Percentiles rank a stretch among this genome's conserved stretches.
Evolutionary conservation across 2,797 vertebrate species (phyloP).

Genomic region (Galago senegalensis): DNA sequence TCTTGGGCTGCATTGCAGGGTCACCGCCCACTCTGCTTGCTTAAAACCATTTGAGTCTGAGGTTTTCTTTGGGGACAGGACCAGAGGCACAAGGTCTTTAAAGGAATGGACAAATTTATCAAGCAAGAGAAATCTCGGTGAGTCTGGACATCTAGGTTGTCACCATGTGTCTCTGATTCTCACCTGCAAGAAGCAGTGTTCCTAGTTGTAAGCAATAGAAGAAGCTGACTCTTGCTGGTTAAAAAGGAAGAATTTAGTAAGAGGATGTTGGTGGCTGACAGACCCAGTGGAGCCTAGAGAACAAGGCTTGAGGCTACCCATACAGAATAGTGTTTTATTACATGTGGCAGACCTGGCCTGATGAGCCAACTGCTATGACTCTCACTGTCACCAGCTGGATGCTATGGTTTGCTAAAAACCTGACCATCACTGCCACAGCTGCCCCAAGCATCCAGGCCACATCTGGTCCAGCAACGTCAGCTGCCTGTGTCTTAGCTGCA

Average conservation of each 20-base stretch:
- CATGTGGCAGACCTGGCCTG: not conserved
- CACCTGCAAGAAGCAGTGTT: not conserved
- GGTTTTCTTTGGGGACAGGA: not conserved
- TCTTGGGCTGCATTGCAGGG: not conserved
- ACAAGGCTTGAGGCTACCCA: not conserved
- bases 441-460: not conserved
- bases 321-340: not conserved
- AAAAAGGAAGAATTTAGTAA: not conserved
- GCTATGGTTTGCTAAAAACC: conserved; percentile 7
- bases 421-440: not conserved
- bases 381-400: not conserved
- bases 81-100: not conserved
- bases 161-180: not conserved
- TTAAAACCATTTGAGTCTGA: not conserved
- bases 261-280: not conserved
- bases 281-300: conserved; percentile 4
- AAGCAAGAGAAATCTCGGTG: not conserved
- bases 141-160: not conserved
- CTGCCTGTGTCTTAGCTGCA: not conserved
- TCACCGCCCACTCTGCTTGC: not conserved
- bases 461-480: not conserved
- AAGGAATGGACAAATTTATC: conserved; percentile 33
- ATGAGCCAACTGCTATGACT: not conserved
- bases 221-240: not conserved
- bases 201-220: not conserved